phyloP scores from a whole-genome alignment of 2,797 vertebrate species.

The Lepilemur ruficaudatus region DNA sequence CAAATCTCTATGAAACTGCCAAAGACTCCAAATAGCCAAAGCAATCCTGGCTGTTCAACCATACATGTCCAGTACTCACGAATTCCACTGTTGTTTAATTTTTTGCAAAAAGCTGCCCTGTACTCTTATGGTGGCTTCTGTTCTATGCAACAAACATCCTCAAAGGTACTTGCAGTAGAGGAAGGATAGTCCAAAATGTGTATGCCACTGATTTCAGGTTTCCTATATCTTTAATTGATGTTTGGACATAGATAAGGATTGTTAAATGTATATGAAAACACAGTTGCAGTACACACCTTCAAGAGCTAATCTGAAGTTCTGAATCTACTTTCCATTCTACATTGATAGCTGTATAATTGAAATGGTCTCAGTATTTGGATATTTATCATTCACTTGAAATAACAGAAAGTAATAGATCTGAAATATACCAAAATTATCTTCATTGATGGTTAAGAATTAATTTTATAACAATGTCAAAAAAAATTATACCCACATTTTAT shows the following conservation, averaged over 20 bases:
- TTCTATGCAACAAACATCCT: background rate
- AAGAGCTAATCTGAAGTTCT: background rate
- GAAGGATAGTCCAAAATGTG: background rate
- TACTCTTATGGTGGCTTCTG: constrained; percentile 1
- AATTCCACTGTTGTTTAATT: background rate
- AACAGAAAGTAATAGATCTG: background rate
- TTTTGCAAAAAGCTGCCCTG: background rate
- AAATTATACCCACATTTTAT: background rate
- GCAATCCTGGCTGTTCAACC: background rate
- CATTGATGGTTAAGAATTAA: background rate
- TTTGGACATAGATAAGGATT: background rate
- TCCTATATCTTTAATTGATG: background rate
- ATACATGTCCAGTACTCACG: background rate
- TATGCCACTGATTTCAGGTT: background rate
- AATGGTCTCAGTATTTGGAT: background rate
- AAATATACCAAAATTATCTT: background rate
- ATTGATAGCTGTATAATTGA: background rate
- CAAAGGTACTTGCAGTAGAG: background rate
- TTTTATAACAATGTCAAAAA: constrained; percentile 24
- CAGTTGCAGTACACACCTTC: background rate
- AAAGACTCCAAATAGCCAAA: too few relatives aligned
- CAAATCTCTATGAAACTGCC: too few relatives aligned
- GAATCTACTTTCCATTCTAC: background rate
- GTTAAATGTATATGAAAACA: background rate
- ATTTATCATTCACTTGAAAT: background rate